Conservation (phyloP, 2,888 invertebrate species). For the Orchestes rusci region DNA sequence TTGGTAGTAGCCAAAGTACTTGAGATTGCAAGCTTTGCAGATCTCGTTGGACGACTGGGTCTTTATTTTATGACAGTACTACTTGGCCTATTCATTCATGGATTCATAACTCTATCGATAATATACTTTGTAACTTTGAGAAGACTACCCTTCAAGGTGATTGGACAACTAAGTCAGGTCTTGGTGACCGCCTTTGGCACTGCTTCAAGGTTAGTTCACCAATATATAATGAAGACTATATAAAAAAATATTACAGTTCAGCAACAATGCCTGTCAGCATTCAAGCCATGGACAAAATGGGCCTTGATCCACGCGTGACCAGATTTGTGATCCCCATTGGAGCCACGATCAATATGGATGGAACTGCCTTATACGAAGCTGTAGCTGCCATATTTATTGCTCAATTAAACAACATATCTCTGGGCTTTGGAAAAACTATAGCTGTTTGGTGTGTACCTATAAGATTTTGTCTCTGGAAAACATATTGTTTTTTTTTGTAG, state of each 20-base stretch:
- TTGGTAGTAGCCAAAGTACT: conserved; percentile 85
- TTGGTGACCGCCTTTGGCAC: conserved; percentile 95
- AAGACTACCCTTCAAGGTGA: conserved; percentile 73
- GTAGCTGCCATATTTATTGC: conserved; percentile 97
- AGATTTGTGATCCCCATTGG: conserved; percentile 96
- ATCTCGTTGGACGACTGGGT: conserved; percentile 80
- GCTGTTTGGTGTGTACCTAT: conserved; percentile 82
- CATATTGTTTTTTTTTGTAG: conserved; percentile 31
- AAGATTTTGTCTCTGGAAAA: too few species aligned
- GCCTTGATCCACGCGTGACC: conserved; percentile 83
- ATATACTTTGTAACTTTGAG: conserved; percentile 78
- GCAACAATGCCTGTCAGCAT: conserved; percentile 91
- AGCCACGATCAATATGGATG: conserved; percentile 98
- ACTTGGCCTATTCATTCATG: conserved; percentile 85
- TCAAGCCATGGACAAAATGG: conserved; percentile 72
- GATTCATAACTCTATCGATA: conserved; percentile 81
- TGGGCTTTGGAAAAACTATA: conserved; percentile 82
- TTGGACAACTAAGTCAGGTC: conserved; percentile 82
- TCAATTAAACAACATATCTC: conserved; percentile 74
- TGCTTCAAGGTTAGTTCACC: conserved; percentile 63
- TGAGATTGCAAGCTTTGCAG: conserved; percentile 79
- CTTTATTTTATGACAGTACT: conserved; percentile 91
- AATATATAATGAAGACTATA: neutral
- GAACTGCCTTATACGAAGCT: conserved; percentile 95
- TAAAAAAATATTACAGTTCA: conserved; percentile 50